Percentiles rank a stretch among this genome's conserved stretches.
These are phyloP conservation scores for Oryzias sinensis DNA, from an alignment of 2,797 vertebrate genomes.

Conservation along the genomic window DNA sequence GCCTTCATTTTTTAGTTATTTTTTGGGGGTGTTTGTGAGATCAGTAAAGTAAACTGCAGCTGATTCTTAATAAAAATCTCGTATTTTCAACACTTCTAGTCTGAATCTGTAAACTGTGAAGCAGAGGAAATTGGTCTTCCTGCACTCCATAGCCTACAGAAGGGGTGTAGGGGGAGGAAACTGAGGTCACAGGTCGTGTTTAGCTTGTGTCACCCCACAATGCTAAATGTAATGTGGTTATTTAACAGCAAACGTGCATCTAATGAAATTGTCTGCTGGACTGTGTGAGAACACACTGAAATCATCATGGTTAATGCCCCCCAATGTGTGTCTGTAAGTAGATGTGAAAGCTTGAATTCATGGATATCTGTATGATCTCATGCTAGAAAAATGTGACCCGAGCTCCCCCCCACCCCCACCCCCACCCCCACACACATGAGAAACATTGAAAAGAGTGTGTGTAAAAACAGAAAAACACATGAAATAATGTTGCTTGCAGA, in stretches of 20 bases:
- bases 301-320: slow-evolving; percentile 22
- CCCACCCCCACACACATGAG: not conserved
- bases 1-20: not conserved
- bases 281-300: slow-evolving; percentile 33
- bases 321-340: slow-evolving; percentile 7
- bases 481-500: slow-evolving; percentile 22
- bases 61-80: no score
- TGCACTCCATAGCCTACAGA: not conserved
- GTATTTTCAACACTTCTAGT: no score
- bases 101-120: no score
- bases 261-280: slow-evolving; percentile 18
- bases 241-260: slow-evolving; percentile 24
- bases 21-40: not conserved
- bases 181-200: slow-evolving; percentile 13
- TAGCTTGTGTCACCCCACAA: slow-evolving; percentile 30
- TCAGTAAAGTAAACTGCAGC: no score
- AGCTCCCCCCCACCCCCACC: not conserved
- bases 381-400: slow-evolving; percentile 16
- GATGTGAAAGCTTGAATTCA: slow-evolving; percentile 22
- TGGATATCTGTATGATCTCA: slow-evolving; percentile 20
- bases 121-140: no score
- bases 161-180: not conserved
- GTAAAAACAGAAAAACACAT: slow-evolving; percentile 20
- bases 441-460: slow-evolving; percentile 10
- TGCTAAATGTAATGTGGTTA: slow-evolving; percentile 42